Evolutionary conservation across 2,113 vertebrate species (phyloP), one percentile per base, ranked within the genome.

Genomic region (Cephalopterus ornatus): DNA sequence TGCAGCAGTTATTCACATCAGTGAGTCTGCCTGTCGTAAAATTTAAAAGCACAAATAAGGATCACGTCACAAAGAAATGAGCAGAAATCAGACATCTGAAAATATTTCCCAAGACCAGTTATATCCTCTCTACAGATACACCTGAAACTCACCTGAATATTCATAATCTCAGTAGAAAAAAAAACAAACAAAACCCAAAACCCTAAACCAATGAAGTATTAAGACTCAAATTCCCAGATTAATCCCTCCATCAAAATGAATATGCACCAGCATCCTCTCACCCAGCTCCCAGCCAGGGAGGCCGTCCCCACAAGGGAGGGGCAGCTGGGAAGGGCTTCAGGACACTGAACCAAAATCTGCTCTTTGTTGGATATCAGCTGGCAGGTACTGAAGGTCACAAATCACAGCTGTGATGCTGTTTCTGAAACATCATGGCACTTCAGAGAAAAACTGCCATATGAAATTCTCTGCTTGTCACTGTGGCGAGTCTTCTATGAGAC

Each of bases 381-480:
- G 96, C 92, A 92, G 88, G 86, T 46, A 55, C 32, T 61, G 62
- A 96, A 94, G 88, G 92, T 91, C 93, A 93, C 73, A 46, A 55
- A 91, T 91, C 83, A 94, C 70, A 87, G 76, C 37, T 28, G 14
- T 62, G 73, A 71, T 72, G 49, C 7, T 4, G 3, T 21, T 63
- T 75, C 63, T 63, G 68, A 89, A 86, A 78, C 42, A 66, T 32
- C 22, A 35, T 8, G 68, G 76, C 76, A 59, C 74, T 93, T 91
- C 80, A 86, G 11, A 59, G 68, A 62, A 93, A 95, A 92, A 12
- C 14, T 92, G 88, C n/a, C 63, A 33, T 28, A 62, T 0, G 0
- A 71, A 83, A 91, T 89, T 73, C 61, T 63, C 70, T 68, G 68
- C 70, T 41, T 67, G 76, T 94, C 91, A 73, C 63, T 18, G 21